Evolutionary conservation across 2,888 invertebrate species (phyloP), one percentile per base, ranked within the genome.

Genomic region (Timema cristinae): DNA sequence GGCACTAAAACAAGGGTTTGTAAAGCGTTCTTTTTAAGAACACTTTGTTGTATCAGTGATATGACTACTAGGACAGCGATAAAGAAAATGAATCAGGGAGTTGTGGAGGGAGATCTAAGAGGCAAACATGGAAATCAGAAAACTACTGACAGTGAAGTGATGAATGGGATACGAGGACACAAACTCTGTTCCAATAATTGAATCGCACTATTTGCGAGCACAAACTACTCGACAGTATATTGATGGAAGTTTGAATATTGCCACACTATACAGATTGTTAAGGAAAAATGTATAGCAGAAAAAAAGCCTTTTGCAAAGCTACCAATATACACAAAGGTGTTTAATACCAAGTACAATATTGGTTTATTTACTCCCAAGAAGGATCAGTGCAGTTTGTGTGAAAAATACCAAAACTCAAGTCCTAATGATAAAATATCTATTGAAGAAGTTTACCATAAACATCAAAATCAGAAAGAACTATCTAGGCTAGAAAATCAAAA

Each of bases 101-200:
- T n/a, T n/a, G 59, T 59, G 59, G n/a, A 59, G 15, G 59, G 32
- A 59, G 10, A 59, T 59, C 59, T 59, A 16, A 8, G 59, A 8
- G 59, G 59, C 15, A 11, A 32, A 59, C 8, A 59, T 7, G 59
- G 16, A 59, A 15, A 59, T 32, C 59, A 59, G 16, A 59, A 59
- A 59, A 59, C 59, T 16, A 59, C 59, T 16, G 59, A 59, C 59
- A 59, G 9, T 59, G 59, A 59, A 32, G 59, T 59, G 59, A 16
- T 59, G 59, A n/a, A 59, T 16, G 59, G 59, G 32, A n/a, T 59
- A 7, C 10, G 59, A 59, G 59, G n/a, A 32, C 13, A n/a, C n/a
- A 59, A 32, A 59, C 15, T 59, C 15, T 32, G n/a, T 59, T 16
- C 59, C 13, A 59, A 11, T 5, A 59, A 59, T n/a, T n/a, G 59